These are phyloP conservation scores for Vimba vimba DNA, from an alignment of 2,113 vertebrate species.

Conservation along the genomic window DNA sequence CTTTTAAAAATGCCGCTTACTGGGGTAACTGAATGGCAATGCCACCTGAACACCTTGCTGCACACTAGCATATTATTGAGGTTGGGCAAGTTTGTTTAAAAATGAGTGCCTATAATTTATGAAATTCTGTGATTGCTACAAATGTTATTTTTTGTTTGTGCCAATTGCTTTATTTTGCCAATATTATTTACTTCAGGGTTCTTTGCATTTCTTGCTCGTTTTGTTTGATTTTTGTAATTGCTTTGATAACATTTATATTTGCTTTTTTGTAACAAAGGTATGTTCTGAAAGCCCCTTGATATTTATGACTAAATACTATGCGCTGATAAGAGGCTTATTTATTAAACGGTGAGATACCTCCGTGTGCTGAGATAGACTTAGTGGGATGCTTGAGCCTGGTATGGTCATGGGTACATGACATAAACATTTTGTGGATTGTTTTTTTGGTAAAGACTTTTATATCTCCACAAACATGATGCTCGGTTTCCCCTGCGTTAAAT, in stretches of 20 bases:
- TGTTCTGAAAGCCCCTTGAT: conserved; percentile 71
- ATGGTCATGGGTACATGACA: conserved; percentile 62
- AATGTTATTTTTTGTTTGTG: conserved; percentile 83
- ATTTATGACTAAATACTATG: conserved; percentile 74
- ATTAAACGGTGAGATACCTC: conserved; percentile 73
- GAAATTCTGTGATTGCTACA: conserved; percentile 67
- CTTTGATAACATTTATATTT: conserved; percentile 73
- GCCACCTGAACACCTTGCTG: conserved; percentile 5
- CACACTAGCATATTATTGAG: not conserved
- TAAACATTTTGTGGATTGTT: conserved; percentile 75
- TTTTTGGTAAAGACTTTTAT: conserved; percentile 79
- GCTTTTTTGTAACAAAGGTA: conserved; percentile 65
- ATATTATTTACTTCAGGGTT: conserved; percentile 83
- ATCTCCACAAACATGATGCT: conserved; percentile 78
- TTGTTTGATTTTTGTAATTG: conserved; percentile 73
- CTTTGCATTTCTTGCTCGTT: conserved; percentile 80
- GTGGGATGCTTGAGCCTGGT: conserved; percentile 65
- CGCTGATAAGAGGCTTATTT: conserved; percentile 78
- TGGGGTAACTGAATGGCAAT: not conserved
- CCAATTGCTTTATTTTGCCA: conserved; percentile 85
- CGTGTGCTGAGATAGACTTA: conserved; percentile 58
- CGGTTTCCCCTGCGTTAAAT: conserved; percentile 72
- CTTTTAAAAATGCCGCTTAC: not conserved
- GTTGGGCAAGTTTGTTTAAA: conserved; percentile 40
- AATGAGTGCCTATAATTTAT: conserved; percentile 97